These are phyloP conservation scores for Halocynthia aurantium DNA, from an alignment of 23 tunicate species.

Conservation along the genomic window DNA sequence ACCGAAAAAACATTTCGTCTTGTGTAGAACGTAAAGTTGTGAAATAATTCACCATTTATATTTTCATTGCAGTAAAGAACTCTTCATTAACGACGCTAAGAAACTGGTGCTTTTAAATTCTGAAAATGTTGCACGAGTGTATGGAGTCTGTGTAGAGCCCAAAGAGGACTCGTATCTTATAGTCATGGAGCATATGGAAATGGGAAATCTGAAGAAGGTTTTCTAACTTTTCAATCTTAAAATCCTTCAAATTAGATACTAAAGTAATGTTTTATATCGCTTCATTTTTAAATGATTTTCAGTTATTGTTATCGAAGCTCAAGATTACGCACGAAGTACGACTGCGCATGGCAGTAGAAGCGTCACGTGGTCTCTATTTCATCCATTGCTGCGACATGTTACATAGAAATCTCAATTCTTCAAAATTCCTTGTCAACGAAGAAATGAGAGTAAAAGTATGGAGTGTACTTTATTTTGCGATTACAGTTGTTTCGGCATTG, in stretches of 20 bases:
- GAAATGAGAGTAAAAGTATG: slow-evolving; percentile 59
- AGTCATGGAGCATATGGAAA: slow-evolving; percentile 47
- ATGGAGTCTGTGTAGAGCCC: slow-evolving; percentile 50
- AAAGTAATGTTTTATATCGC: neutral
- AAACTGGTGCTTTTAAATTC: slow-evolving; percentile 74
- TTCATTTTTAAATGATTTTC: neutral
- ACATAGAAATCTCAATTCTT: slow-evolving; percentile 41
- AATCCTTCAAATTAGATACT: neutral
- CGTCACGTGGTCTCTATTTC: slow-evolving; percentile 60
- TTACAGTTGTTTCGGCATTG: neutral
- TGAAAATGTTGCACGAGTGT: slow-evolving; percentile 60
- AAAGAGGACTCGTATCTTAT: slow-evolving; percentile 25
- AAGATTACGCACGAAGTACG: slow-evolving; percentile 3
- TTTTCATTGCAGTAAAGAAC: slow-evolving; percentile 28
- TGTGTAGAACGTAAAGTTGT: neutral
- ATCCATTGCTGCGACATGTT: slow-evolving; percentile 66
- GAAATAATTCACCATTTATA: neutral
- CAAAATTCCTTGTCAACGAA: slow-evolving; percentile 48
- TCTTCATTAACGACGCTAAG: slow-evolving; percentile 47
- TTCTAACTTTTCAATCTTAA: neutral
- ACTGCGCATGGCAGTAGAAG: slow-evolving; percentile 44
- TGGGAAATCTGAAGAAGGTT: slow-evolving; percentile 47
- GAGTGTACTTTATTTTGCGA: neutral
- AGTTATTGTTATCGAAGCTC: slow-evolving; percentile 23
- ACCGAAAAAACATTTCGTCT: neutral